These are phyloP conservation scores for Bungarus multicinctus DNA, from an alignment of 2,113 vertebrate genomes.

Conservation along the genomic window DNA sequence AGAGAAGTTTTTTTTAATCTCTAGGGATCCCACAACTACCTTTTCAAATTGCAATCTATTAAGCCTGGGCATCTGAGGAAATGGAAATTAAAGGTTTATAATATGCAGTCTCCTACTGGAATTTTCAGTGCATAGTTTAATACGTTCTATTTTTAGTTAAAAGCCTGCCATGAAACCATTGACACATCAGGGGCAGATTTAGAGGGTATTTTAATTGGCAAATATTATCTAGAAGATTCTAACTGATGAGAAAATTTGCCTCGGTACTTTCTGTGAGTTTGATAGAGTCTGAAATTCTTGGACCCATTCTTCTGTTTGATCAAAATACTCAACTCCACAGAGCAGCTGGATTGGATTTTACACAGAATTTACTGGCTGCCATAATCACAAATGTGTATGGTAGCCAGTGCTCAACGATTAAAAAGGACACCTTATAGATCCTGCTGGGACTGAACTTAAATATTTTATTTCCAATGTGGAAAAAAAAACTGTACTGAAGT, in stretches of 20 bases:
- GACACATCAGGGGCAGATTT: background rate
- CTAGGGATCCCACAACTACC: conserved; percentile 20
- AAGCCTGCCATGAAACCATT: conserved; percentile 8
- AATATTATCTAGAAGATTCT: background rate
- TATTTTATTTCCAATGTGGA: background rate
- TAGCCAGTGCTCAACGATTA: background rate
- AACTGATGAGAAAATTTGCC: conserved; percentile 32
- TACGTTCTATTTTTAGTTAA: background rate
- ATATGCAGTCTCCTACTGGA: background rate
- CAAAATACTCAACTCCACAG: background rate
- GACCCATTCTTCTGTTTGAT: background rate
- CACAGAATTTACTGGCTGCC: background rate
- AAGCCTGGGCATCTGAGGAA: conserved; percentile 16
- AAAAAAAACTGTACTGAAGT: background rate
- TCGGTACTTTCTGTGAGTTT: conserved; percentile 27
- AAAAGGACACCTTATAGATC: background rate
- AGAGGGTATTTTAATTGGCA: conserved; percentile 18
- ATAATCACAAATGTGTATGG: background rate
- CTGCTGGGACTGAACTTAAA: background rate
- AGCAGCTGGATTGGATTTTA: background rate
- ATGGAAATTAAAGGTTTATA: conserved; percentile 32
- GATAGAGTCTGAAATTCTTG: background rate
- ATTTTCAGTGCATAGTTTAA: background rate
- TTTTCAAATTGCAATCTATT: conserved; percentile 47
- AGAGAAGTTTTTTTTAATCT: conserved; percentile 14